Conservation (phyloP, 2,113 vertebrate species). For the Paradisaea rubra region DNA sequence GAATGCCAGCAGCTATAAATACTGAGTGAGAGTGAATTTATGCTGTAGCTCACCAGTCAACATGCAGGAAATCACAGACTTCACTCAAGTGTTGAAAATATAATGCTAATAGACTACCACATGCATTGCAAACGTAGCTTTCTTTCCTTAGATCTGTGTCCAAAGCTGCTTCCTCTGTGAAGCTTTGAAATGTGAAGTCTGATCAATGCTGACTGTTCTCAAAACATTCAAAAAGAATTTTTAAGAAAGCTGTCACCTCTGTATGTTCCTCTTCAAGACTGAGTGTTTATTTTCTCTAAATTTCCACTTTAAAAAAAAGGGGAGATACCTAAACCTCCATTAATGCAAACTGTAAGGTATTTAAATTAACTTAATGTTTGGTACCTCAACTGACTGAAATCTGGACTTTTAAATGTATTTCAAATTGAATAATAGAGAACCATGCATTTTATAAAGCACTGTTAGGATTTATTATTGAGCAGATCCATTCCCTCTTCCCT, state of each 20-base stretch:
- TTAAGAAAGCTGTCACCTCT: constrained; percentile 45
- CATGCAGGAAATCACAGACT: constrained; percentile 26
- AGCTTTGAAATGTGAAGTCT: constrained; percentile 42
- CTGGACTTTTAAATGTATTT: not conserved
- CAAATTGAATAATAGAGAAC: not conserved
- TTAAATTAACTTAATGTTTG: not conserved
- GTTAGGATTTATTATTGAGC: not conserved
- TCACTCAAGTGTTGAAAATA: constrained; percentile 30
- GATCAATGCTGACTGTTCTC: constrained; percentile 25
- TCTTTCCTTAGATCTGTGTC: constrained; percentile 41
- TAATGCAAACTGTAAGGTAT: not conserved
- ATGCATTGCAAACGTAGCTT: constrained; percentile 39
- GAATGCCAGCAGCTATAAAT: constrained; percentile 28
- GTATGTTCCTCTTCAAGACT: not conserved
- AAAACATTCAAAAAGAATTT: constrained; percentile 54
- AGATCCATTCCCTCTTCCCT: not conserved
- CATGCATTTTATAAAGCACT: not conserved
- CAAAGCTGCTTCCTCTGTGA: constrained; percentile 16
- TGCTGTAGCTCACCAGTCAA: constrained; percentile 12
- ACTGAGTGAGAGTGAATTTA: constrained; percentile 6
- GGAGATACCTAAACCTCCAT: not conserved
- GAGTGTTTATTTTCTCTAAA: not conserved
- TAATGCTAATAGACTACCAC: constrained; percentile 51
- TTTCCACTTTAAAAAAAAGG: not conserved
- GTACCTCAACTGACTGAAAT: not conserved